Base-by-base conservation (phyloP, 2,113 vertebrate species). In the Actinemys pallida region DNA sequence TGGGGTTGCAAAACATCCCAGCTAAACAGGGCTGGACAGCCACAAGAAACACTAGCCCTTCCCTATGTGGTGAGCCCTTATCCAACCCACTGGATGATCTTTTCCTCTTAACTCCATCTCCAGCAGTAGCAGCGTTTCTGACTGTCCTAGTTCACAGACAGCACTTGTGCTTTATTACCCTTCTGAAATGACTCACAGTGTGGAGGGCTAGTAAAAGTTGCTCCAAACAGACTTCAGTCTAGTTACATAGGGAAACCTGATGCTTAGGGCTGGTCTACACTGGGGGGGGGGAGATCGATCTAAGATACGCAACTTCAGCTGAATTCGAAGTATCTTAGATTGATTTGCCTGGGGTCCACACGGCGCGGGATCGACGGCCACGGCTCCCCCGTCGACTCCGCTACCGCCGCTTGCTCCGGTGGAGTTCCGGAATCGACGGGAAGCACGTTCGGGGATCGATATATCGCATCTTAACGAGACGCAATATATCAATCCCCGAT, bases 81-180 rank as follows among this genome's bases (percentile, higher is more conserved):
- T 65, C 29, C 27, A 42, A 10, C 19, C 54, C 2, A 6, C 82
- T 81, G 80, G 24, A 49, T 54, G 57, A 78, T 16, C 14, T 29
- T 16, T 87, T 1, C 78, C 4, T 2, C 25, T 79, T 35, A 47
- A n/a, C 2, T 45, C 27, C 0, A 3, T 0, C 5, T 65, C 62
- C 45, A 50, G 1, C 29, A 57, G 3, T 5, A 91, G 6, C 12
- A 2, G 0, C 8, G 25, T 10, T 5, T 22, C 5, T 3, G 1
- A 2, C 45, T 85, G 25, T 81, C 9, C 39, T 56, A 0, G 81
- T 42, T 42, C 24, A 79, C 62, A 13, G 42, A 42, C 19, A 50
- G 57, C 24, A 78, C 31, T 14, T 62, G 29, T 62, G 59, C 29
- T 65, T 65, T 65, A 65, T 29, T 65, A 5, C 2, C 1, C 10